A percentile compares a stretch with the other conserved stretches of the same genome.
These are phyloP conservation scores for Mythimna vitellina DNA, from an alignment of 2,888 invertebrate species.

Conservation along the genomic window DNA sequence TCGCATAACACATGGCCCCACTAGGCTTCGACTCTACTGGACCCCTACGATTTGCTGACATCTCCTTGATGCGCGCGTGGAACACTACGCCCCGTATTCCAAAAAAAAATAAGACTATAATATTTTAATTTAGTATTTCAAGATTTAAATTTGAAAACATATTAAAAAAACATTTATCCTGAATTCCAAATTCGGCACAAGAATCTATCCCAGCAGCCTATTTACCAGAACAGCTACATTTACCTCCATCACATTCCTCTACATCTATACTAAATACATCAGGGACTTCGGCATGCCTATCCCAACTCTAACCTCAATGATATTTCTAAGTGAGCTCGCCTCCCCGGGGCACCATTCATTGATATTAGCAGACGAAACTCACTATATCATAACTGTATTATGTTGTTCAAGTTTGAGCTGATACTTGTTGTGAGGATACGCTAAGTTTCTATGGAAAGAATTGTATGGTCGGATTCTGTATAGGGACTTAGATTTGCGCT, in stretches of 20 bases:
- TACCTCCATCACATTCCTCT: slow-evolving; percentile 53
- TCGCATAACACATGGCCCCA: too few species aligned
- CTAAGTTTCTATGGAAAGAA: slow-evolving; percentile 52
- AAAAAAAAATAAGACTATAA: too few species aligned
- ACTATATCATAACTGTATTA: slow-evolving; percentile 68
- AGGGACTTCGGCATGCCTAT: slow-evolving; percentile 60
- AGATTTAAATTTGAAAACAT: background rate
- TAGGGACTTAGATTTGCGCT: background rate
- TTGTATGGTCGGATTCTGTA: slow-evolving; percentile 31
- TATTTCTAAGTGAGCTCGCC: slow-evolving; percentile 65
- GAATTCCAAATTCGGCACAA: slow-evolving; percentile 3
- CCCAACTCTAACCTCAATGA: slow-evolving; percentile 70
- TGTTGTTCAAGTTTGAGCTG: slow-evolving; percentile 58
- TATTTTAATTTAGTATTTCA: too few species aligned
- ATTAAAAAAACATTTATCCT: background rate
- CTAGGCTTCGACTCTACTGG: too few species aligned
- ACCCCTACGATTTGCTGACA: too few species aligned
- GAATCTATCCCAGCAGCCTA: slow-evolving; percentile 23
- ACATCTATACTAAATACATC: slow-evolving; percentile 59
- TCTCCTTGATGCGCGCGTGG: too few species aligned
- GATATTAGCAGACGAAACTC: slow-evolving; percentile 76
- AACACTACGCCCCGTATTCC: too few species aligned
- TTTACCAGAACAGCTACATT: slow-evolving; percentile 57
- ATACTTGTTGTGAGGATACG: slow-evolving; percentile 57
- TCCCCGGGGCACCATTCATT: slow-evolving; percentile 79